phyloP scores from a whole-genome alignment of 2,113 vertebrate species.

The Eurypyga helias region DNA sequence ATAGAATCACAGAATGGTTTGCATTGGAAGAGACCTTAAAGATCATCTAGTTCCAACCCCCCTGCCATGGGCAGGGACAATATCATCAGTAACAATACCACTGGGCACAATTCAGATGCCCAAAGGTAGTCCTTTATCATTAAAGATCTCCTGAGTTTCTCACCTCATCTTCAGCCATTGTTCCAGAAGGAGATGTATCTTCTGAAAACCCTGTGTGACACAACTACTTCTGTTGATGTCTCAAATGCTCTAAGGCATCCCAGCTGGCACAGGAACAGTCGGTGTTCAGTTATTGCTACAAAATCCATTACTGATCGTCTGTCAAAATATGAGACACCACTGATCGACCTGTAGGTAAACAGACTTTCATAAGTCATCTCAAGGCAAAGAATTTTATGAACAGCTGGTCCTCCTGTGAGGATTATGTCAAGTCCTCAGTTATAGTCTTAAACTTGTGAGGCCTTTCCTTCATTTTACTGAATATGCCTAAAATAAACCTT shows the following conservation, averaged over 20 bases:
- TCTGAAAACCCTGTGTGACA: background rate
- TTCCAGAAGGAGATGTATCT: background rate
- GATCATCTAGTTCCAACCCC: too few species aligned
- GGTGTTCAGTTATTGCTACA: background rate
- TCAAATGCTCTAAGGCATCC: background rate
- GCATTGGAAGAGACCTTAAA: too few species aligned
- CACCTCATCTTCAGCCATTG: background rate
- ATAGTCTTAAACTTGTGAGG: background rate
- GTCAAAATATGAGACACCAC: background rate
- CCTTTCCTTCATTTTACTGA: background rate
- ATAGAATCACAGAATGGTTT: too few species aligned
- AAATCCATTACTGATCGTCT: conserved; percentile 2
- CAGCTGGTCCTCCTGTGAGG: background rate
- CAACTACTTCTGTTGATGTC: background rate
- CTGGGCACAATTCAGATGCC: background rate
- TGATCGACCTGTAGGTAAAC: background rate
- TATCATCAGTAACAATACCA: background rate
- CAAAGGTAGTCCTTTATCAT: background rate
- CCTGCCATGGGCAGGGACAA: too few species aligned
- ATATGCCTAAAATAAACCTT: background rate
- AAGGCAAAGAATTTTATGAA: background rate
- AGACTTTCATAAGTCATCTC: background rate
- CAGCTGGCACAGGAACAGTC: background rate
- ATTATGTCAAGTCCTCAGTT: background rate
- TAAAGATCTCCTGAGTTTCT: background rate